Conservation (phyloP, 2,797 vertebrate species). For the Gymnothorax javanicus region DNA sequence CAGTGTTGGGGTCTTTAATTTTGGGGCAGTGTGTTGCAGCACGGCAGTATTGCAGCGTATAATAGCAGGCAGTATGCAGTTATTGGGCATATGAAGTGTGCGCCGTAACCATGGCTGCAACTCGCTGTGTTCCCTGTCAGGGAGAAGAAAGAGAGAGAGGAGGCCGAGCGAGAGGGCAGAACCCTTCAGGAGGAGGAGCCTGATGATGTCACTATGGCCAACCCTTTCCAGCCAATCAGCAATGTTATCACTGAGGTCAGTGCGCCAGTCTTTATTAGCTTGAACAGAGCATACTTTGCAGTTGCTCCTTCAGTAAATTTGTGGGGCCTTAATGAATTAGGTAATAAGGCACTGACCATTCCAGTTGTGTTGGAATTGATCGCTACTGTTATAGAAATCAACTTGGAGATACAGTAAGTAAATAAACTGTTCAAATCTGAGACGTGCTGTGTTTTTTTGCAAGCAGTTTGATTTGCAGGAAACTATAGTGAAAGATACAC, state of each 20-base stretch:
- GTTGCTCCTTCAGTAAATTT: background rate
- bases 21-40: background rate
- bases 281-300: background rate
- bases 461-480: background rate
- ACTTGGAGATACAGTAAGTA: background rate
- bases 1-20: background rate
- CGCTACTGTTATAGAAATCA: background rate
- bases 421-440: background rate
- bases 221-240: slow-evolving; percentile 82
- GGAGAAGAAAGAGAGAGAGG: slow-evolving; percentile 65
- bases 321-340: background rate
- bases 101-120: background rate
- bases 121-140: slow-evolving; percentile 33
- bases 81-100: background rate
- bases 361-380: background rate
- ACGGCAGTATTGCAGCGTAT: background rate
- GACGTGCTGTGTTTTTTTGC: background rate
- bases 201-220: slow-evolving; percentile 65
- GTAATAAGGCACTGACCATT: background rate
- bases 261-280: background rate
- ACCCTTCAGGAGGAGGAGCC: slow-evolving; percentile 59
- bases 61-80: background rate
- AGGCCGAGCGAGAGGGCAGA: slow-evolving; percentile 56
- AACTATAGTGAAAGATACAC: background rate
- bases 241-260: slow-evolving; percentile 70